These are phyloP conservation scores for Pseudomyrmex cubaensis DNA, from an alignment of 1,140 invertebrate species.

Conservation along the genomic window DNA sequence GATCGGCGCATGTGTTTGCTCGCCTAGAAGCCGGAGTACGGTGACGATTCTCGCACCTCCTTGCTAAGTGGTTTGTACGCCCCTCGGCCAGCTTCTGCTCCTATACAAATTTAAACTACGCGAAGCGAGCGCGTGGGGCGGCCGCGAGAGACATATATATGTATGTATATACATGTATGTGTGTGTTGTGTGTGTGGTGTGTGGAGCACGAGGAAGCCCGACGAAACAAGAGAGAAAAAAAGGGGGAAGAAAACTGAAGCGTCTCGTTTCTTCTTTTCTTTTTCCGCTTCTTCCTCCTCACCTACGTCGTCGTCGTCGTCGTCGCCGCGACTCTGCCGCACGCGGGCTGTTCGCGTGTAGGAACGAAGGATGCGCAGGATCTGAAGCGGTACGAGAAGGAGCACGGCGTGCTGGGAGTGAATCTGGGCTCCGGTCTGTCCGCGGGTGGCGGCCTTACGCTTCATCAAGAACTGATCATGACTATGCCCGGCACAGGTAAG, in stretches of 20 bases:
- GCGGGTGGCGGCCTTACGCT: conserved; percentile 82
- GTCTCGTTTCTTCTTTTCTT: conserved; percentile 57
- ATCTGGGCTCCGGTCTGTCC: conserved; percentile 82
- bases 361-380: conserved; percentile 82
- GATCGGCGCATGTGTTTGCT: conserved; percentile 76
- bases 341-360: conserved; percentile 68
- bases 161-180: too few relatives aligned
- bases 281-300: conserved; percentile 34
- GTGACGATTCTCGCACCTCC: conserved; percentile 84
- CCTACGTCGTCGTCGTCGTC: too few relatives aligned
- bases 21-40: conserved; percentile 82
- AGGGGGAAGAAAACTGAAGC: conserved; percentile 68
- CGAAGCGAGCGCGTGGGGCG: conserved; percentile 63
- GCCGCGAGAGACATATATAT: conserved; percentile 26
- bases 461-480: conserved; percentile 84
- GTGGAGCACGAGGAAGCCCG: conserved; percentile 47
- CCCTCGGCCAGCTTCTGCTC: conserved; percentile 83
- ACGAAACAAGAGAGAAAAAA: conserved; percentile 18
- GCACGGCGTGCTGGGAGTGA: conserved; percentile 83
- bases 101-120: conserved; percentile 84
- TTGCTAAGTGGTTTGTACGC: conserved; percentile 82
- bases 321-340: too few relatives aligned
- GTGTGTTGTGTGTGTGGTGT: background rate
- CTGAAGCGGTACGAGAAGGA: conserved; percentile 84
- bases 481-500: conserved; percentile 81